Evolutionary conservation across 2,888 invertebrate genomes (phyloP), one percentile per base, ranked within the genome.

Genomic region (Metallyticus violacea): DNA sequence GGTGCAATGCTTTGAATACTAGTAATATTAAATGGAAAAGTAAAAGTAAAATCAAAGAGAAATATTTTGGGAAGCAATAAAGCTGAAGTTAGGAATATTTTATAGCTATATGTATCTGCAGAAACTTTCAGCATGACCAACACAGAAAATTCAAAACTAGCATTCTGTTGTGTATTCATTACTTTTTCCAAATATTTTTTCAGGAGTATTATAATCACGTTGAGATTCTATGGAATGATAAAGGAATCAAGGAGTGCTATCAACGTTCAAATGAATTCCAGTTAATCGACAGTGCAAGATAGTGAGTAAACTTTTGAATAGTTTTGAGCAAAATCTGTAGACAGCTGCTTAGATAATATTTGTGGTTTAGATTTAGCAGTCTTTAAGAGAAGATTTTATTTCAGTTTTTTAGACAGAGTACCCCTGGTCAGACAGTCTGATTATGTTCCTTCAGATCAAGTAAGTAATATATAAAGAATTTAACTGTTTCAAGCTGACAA

Each of bases 221-320:
- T 0, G 92, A 94, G 89, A 91, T 91, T 2, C 91, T 96, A 1
- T 97, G 97, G 97, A 92, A 92, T 6, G 97, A 97, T 91, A 91
- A 92, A 1, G 96, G 96, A 0, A 94, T 97, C 2, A 93, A 95
- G 90, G 93, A 95, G 89, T 94, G 95, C 88, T 96, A 94, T 89
- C 92, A 92, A 89, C 92, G 96, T 89, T 95, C 96, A 0, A 95
- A 96, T 90, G 96, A 96, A 91, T 97, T 95, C 90, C 96, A 96
- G 90, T 92, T 97, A 2, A 94, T 97, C 79, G 97, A 97, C 90
- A 96, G 96, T 90, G 96, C 97, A 7, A 95, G 96, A 93, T 96
- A 97, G 97, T 97, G 92, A 94, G 96, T 94, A 77, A 25, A 26
- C 78, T 26, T 27, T 27, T 22, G 3, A 62, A 62, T 7, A n/a